Evolutionary conservation across 2,113 vertebrate genomes (phyloP), one percentile per base, ranked within the genome.

Genomic region (Etia nguti): DNA sequence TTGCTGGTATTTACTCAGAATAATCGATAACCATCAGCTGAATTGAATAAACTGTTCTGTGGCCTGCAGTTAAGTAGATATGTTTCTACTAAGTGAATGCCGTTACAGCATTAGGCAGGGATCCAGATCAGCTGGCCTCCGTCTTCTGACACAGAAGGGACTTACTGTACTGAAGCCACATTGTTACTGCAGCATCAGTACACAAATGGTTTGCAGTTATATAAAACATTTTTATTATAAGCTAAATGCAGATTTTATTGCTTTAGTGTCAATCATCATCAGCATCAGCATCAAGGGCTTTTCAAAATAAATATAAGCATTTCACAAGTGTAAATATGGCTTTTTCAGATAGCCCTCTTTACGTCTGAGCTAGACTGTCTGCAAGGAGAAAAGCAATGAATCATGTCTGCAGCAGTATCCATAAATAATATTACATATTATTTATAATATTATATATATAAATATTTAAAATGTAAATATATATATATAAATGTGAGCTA

Each of bases 51-150:
- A 52, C 18, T 5, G 18, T 52, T 77, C 73, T 34, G 46, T 34
- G 10, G 73, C 20, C 46, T 77, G 26, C 46, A 77, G 46, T 77
- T 77, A 52, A 77, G 73, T 38, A 68, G 12, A 85, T 62, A 87
- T 26, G 36, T 24, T 41, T 86, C 65, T 59, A 43, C 54, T 84
- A 55, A 88, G 87, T 75, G 22, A 88, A 86, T 7, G 31, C 50
- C 20, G n/a, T 79, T 86, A 90, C 80, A 90, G 24, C 60, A 87
- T 89, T 85, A 86, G 89, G 85, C 86, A 82, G 41, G 41, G 57
- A 82, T 91, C 85, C 91, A 94, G 83, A 80, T 87, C 70, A 86
- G 56, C 81, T 68, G 62, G 50, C 46, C 80, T 84, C 50, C 43
- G 38, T 60, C 16, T 8, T 86, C 77, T 89, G 82, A 88, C 43